Evolutionary conservation across 2,888 invertebrate genomes (phyloP).

Genomic region (Hoplodrina blanda): DNA sequence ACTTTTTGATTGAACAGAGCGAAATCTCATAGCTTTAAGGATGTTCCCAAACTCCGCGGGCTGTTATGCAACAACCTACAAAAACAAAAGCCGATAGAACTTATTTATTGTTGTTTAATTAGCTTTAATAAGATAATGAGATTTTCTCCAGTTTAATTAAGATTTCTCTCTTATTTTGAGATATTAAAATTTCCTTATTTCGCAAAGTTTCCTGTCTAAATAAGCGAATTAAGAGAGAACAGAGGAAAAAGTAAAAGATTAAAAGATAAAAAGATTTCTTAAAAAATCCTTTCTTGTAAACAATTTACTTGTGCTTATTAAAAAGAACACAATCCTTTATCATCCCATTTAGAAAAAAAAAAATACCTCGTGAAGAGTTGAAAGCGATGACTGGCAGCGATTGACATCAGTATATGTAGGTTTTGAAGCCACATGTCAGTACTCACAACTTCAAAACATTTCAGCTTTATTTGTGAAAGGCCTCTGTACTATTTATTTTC

Average conservation of each 20-base stretch:
- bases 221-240: background rate
- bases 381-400: too few species aligned
- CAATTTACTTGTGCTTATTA: too few species aligned
- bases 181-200: background rate
- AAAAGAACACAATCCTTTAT: too few species aligned
- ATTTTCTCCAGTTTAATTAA: constrained; percentile 2
- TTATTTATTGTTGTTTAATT: background rate
- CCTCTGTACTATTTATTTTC: background rate
- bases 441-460: background rate
- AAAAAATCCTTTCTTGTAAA: background rate
- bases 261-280: background rate
- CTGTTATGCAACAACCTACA: background rate
- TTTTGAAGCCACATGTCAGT: background rate
- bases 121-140: constrained; percentile 6
- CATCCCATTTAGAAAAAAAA: too few species aligned
- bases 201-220: background rate
- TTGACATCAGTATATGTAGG: background rate
- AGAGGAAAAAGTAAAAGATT: background rate
- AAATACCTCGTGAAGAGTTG: too few species aligned
- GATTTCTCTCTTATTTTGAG: background rate
- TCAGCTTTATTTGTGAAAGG: background rate
- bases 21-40: background rate
- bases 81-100: background rate
- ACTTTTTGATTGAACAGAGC: background rate
- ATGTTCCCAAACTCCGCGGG: background rate